Conservation (phyloP, 2,888 invertebrate genomes). For the Pyrrhia umbra region DNA sequence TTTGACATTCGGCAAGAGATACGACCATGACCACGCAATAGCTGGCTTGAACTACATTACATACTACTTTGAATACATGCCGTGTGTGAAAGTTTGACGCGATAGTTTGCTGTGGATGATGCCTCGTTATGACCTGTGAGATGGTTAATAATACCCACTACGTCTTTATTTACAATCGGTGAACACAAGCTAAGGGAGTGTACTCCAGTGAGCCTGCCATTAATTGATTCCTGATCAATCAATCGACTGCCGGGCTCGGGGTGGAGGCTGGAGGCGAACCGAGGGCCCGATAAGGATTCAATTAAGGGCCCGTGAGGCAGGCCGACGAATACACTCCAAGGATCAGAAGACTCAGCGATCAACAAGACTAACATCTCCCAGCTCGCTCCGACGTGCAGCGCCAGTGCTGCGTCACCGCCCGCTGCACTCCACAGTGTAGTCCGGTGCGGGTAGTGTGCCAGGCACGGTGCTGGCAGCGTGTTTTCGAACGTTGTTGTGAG, state of each 20-base stretch:
- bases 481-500: not conserved
- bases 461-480: not conserved
- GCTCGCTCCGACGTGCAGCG: not conserved
- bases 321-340: not conserved
- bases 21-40: no score
- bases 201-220: not conserved
- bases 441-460: not conserved
- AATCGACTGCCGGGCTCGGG: slow-evolving; percentile 7
- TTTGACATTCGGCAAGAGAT: not conserved
- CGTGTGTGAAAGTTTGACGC: no score
- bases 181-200: not conserved
- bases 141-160: not conserved
- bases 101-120: no score
- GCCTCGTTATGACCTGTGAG: not conserved
- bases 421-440: not conserved
- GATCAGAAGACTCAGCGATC: not conserved
- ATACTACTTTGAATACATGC: no score
- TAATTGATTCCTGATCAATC: slow-evolving; percentile 61
- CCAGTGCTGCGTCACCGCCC: not conserved
- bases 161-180: slow-evolving; percentile 7
- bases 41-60: no score
- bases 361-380: no score
- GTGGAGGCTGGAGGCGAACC: slow-evolving; percentile 13
- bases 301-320: slow-evolving; percentile 47
- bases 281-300: slow-evolving; percentile 59